Base-by-base conservation (phyloP, 2,113 vertebrate genomes). In the Gallinago undulata region DNA sequence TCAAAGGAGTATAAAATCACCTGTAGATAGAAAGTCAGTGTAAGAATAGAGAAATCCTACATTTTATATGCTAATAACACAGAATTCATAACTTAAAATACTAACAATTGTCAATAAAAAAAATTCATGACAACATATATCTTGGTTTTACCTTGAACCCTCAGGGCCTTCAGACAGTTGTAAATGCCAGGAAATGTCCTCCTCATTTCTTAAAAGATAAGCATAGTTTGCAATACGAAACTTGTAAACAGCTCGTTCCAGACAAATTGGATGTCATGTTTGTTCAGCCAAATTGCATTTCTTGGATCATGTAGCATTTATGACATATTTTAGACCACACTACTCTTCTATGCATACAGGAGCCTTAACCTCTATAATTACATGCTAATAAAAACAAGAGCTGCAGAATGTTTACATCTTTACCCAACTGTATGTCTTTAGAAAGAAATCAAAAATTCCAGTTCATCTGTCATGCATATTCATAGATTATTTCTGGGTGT, bases 311-410 rank as follows among this genome's bases (percentile, higher is more conserved):
- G 62, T 7, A 90, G 28, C 28, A 62, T 82, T 88, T 85, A 55
- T 84, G 37, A 73, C 6, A 28, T 74, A 57, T 75, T 94, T 91
- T 68, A 95, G 89, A 68, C 41, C 43, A 70, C 27, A 67, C 27
- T 88, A 87, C 79, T 73, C 41, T 77, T 68, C 43, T 72, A 82
- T 72, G 78, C 22, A 35, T 81, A 93, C 57, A 89, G 86, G 69
- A 90, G 83, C 78, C 75, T 96, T 90, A 92, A 81, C 59, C 37
- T 93, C 90, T 78, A 50, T 84, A 97, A 95, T 96, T 94, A 92
- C 72, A 87, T 81, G 81, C 57, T 96, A 88, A 86, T 95, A 95
- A 96, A 96, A 91, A 76, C 69, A 89, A 84, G 62, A 95, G 96
- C 75, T 87, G 75, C 84, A 91, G 72, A 91, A 90, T 86, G 72